phyloP scores from a whole-genome alignment of 2,888 invertebrate species.

The Tillus elongatus region DNA sequence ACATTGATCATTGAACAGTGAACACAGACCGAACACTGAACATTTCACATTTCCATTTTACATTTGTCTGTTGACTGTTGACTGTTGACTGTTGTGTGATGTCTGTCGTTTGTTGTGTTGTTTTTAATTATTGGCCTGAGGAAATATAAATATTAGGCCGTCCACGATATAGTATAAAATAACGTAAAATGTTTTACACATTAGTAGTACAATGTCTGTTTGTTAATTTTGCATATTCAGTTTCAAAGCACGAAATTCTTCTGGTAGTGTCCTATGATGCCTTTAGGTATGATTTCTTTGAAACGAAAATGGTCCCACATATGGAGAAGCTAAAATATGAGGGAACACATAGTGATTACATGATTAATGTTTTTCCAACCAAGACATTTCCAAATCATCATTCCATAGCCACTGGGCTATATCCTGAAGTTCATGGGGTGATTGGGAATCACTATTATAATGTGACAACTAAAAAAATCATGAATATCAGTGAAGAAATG shows the following conservation, averaged over 20 bases:
- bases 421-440: conserved; percentile 60
- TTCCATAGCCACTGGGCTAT: conserved; percentile 60
- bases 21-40: too few relatives aligned
- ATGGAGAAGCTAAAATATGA: conserved; percentile 47
- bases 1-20: too few relatives aligned
- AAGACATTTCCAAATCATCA: conserved; percentile 71
- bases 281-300: conserved; percentile 58
- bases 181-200: too few relatives aligned
- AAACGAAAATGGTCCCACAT: conserved; percentile 48
- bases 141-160: too few relatives aligned
- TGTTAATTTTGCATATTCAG: conserved; percentile 24
- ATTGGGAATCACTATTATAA: conserved; percentile 55
- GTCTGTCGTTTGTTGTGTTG: too few relatives aligned
- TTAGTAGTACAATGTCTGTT: conserved; percentile 10
- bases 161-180: too few relatives aligned
- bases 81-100: too few relatives aligned
- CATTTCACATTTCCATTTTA: too few relatives aligned
- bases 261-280: conserved; percentile 62
- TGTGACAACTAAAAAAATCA: conserved; percentile 32
- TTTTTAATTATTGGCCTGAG: too few relatives aligned
- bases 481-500: conserved; percentile 38
- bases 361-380: conserved; percentile 56
- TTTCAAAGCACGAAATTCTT: conserved; percentile 43
- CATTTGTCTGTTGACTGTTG: too few relatives aligned
- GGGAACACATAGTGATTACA: conserved; percentile 50